These are phyloP conservation scores for Oxyruncus cristatus DNA, from an alignment of 2,113 vertebrate species.

Conservation along the genomic window DNA sequence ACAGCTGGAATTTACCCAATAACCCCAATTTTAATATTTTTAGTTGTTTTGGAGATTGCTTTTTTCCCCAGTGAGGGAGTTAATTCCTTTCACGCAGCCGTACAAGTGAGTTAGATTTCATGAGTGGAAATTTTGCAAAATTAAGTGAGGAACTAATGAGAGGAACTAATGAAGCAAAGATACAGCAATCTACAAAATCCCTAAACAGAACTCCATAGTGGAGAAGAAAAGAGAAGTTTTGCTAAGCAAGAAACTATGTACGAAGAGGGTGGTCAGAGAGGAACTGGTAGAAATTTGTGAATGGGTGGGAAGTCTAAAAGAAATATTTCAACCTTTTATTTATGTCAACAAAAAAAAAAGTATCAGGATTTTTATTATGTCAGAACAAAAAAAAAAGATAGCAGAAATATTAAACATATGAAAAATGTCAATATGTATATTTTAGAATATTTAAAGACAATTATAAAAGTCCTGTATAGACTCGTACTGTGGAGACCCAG, in stretches of 20 bases:
- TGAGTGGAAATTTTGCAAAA: background rate
- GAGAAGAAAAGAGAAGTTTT: background rate
- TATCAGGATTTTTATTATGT: background rate
- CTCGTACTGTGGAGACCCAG: background rate
- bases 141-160: background rate
- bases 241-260: background rate
- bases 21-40: background rate
- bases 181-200: background rate
- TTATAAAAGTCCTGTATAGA: background rate
- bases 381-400: background rate
- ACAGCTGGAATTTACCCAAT: background rate
- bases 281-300: rapidly evolving
- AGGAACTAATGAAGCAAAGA: background rate
- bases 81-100: background rate
- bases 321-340: background rate
- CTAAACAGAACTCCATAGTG: background rate
- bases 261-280: background rate
- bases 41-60: background rate
- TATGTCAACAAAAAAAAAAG: background rate
- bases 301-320: background rate
- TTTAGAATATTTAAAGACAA: background rate
- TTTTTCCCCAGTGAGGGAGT: background rate
- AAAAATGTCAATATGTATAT: background rate
- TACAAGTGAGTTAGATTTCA: background rate
- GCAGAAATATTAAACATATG: background rate